Conservation (phyloP, 30 jellyfish, hydroid and myxozoan genomes). For the Cassiopea andromeda region DNA sequence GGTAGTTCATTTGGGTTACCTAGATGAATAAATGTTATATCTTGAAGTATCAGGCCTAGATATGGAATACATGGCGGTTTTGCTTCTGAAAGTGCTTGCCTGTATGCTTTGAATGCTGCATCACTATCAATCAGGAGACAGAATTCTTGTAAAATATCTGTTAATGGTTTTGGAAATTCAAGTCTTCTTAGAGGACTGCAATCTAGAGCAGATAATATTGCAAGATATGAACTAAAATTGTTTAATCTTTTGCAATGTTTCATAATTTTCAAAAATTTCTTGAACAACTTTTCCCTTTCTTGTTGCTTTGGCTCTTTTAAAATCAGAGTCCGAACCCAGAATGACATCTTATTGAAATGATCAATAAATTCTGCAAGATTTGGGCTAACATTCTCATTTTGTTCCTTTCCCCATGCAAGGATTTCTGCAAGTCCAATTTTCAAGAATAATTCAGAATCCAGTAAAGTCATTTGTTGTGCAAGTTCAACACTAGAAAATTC, state of each 20-base stretch:
- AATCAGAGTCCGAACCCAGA: conserved; percentile 91
- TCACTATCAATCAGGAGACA: conserved; percentile 89
- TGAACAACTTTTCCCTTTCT: conserved; percentile 90
- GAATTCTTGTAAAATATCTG: conserved; percentile 87
- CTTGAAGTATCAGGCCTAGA: conserved; percentile 96
- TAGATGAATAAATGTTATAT: conserved; percentile 91
- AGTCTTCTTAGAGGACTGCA: conserved; percentile 91
- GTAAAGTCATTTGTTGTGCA: conserved; percentile 94
- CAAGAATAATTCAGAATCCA: conserved; percentile 90
- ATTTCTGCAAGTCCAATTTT: conserved; percentile 96
- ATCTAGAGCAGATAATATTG: conserved; percentile 94
- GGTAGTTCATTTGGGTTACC: conserved; percentile 97
- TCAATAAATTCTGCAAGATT: conserved; percentile 91
- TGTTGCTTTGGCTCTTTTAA: conserved; percentile 89
- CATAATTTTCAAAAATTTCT: conserved; percentile 91
- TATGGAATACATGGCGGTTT: conserved; percentile 98
- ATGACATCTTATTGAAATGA: conserved; percentile 97
- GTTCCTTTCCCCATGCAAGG: conserved; percentile 99
- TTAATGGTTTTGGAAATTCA: conserved; percentile 94
- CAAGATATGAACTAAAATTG: conserved; percentile 93
- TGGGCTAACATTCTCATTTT: conserved; percentile 93
- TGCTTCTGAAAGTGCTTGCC: conserved; percentile 97
- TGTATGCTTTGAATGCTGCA: conserved; percentile 90
- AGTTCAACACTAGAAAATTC: conserved; percentile 89
- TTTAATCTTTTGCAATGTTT: conserved; percentile 75